These are phyloP conservation scores for Dioctria linearis DNA, from an alignment of 2,888 invertebrate genomes.

Conservation along the genomic window DNA sequence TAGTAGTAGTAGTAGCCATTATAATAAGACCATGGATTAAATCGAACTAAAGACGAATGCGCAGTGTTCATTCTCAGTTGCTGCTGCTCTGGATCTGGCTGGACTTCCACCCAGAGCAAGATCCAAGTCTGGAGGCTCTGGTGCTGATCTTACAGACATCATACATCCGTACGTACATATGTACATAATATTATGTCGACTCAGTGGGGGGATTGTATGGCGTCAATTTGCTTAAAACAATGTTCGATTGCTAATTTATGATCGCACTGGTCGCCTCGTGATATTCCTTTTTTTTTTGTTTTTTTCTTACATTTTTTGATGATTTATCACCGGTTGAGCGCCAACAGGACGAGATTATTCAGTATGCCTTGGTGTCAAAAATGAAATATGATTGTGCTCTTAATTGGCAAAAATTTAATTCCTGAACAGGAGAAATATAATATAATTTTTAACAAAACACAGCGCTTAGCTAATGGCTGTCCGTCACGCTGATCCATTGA, in stretches of 20 bases:
- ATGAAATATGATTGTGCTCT: slow-evolving; percentile 27
- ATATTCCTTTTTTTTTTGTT: not conserved
- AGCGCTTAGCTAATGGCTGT: slow-evolving; percentile 7
- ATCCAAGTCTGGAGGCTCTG: not conserved
- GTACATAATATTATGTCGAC: not conserved
- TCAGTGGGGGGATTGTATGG: slow-evolving; percentile 36
- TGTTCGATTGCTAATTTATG: slow-evolving; percentile 52
- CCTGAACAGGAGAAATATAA: slow-evolving; percentile 3
- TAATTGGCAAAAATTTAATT: slow-evolving; percentile 22
- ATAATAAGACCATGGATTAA: too few species aligned
- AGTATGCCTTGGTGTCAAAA: slow-evolving; percentile 10
- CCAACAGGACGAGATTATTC: slow-evolving; percentile 46
- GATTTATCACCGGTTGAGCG: slow-evolving; percentile 37
- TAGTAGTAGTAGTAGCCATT: too few species aligned
- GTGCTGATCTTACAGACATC: too few species aligned
- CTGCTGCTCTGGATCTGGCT: too few species aligned
- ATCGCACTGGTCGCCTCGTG: slow-evolving; percentile 30
- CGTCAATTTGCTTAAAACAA: slow-evolving; percentile 53
- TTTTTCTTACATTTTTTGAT: slow-evolving; percentile 29
- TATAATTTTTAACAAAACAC: not conserved
- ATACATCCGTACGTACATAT: too few species aligned
- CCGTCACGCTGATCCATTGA: slow-evolving; percentile 7
- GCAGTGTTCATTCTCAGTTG: too few species aligned
- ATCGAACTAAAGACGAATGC: too few species aligned
- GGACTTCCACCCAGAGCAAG: too few species aligned